Evolutionary conservation across 2,888 invertebrate genomes (phyloP).

Genomic region (Portevinia maculata): DNA sequence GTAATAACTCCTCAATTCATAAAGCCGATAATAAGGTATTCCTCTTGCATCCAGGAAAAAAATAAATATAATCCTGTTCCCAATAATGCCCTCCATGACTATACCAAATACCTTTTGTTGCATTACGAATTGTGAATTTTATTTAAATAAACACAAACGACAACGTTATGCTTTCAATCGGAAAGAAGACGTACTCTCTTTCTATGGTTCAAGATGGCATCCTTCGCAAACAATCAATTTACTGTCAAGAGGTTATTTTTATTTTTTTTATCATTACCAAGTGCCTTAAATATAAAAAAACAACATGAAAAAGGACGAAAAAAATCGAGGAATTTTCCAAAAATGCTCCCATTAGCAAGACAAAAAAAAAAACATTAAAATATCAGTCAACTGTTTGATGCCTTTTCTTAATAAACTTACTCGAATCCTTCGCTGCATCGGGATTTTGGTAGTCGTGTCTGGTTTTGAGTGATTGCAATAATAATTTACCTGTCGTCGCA

Average conservation of each 20-base stretch:
- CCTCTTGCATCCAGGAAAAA: not conserved
- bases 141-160: slow-evolving; percentile 70
- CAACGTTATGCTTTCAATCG: slow-evolving; percentile 64
- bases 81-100: slow-evolving; percentile 29
- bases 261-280: slow-evolving; percentile 30
- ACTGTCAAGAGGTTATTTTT: slow-evolving; percentile 71
- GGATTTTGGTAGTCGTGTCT: slow-evolving; percentile 53
- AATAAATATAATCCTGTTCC: slow-evolving; percentile 7
- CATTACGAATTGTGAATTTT: slow-evolving; percentile 67
- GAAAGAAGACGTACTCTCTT: slow-evolving; percentile 45
- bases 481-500: slow-evolving; percentile 71
- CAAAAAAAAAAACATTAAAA: slow-evolving; percentile 11
- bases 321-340: slow-evolving; percentile 18
- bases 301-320: slow-evolving; percentile 30
- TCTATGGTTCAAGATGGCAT: slow-evolving; percentile 36
- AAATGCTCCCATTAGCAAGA: slow-evolving; percentile 10
- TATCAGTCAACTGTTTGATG: slow-evolving; percentile 66
- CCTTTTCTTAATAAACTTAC: slow-evolving; percentile 14
- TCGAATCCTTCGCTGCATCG: not conserved
- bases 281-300: slow-evolving; percentile 53
- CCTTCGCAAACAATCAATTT: slow-evolving; percentile 74
- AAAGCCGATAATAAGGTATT: slow-evolving; percentile 9
- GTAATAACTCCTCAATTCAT: slow-evolving; percentile 13
- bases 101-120: slow-evolving; percentile 18
- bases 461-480: slow-evolving; percentile 74